Evolutionary conservation across 92 coral and sea anemone genomes (phyloP).

Genomic region (Parazoanthus darwini): DNA sequence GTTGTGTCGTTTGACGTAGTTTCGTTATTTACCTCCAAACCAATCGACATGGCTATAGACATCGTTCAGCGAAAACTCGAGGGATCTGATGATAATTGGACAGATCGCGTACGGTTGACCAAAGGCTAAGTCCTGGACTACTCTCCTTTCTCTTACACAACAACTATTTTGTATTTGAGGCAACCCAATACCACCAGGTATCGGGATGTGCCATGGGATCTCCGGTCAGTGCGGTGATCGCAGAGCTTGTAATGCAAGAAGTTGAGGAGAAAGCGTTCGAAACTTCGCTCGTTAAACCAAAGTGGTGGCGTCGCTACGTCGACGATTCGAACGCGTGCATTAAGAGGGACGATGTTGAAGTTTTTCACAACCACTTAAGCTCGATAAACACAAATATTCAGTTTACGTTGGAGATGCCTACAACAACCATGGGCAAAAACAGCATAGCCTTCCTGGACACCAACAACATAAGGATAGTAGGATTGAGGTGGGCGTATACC

Average conservation of each 20-base stretch:
- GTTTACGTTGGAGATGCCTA: too few species aligned
- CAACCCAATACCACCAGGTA: neutral
- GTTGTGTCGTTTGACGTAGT: conserved; percentile 23
- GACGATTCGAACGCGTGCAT: conserved; percentile 43
- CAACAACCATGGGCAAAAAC: too few species aligned
- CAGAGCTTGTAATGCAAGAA: conserved; percentile 31
- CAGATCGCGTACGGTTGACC: neutral
- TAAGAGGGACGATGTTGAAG: neutral
- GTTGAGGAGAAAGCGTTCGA: conserved; percentile 18
- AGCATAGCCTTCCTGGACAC: too few species aligned
- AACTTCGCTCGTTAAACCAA: conserved; percentile 24
- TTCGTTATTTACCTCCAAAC: neutral
- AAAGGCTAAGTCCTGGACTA: neutral
- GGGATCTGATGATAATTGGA: neutral
- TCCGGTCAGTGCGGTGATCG: conserved; percentile 16
- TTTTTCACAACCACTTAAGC: too few species aligned
- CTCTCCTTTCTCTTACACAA: neutral
- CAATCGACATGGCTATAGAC: neutral
- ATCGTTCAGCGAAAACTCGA: neutral
- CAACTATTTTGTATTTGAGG: conserved; percentile 5
- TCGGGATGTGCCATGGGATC: conserved; percentile 6
- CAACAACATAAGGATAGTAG: too few species aligned
- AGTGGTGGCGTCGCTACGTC: conserved; percentile 43
- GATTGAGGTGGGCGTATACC: too few species aligned
- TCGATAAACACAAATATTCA: too few species aligned